Percentiles rank a stretch among this genome's conserved stretches.
Evolutionary conservation across 2,888 invertebrate genomes (phyloP).

Genomic region (Hirtodrosophila duncani): DNA sequence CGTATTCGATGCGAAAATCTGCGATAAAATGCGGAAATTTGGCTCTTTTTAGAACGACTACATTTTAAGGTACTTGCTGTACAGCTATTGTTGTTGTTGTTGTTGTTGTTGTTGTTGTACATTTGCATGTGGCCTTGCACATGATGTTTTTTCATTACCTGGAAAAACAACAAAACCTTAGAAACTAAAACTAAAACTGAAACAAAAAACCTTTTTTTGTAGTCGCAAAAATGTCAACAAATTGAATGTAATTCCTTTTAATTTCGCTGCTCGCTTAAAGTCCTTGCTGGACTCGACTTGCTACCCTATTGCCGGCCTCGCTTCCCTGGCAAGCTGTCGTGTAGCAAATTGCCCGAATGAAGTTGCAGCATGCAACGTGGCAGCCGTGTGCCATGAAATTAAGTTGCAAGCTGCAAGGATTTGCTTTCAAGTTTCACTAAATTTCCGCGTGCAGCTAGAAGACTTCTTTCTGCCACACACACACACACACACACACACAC

Average conservation of each 20-base stretch:
- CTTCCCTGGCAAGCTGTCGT: constrained; percentile 50
- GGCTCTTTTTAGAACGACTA: constrained; percentile 20
- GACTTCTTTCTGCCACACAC: constrained; percentile 21
- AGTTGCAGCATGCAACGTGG: constrained; percentile 54
- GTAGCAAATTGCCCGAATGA: constrained; percentile 67
- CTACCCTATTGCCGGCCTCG: not conserved
- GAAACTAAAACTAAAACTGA: constrained; percentile 9
- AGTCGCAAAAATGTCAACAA: constrained; percentile 58
- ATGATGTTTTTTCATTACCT: constrained; percentile 60
- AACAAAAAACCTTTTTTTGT: constrained; percentile 24
- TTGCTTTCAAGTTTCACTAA: constrained; percentile 67
- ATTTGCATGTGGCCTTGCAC: constrained; percentile 57
- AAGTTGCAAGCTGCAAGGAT: constrained; percentile 68
- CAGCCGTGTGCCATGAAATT: constrained; percentile 64
- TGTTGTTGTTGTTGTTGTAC: constrained; percentile 23
- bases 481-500: constrained; percentile 6
- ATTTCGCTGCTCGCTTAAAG: constrained; percentile 45
- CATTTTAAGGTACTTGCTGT: constrained; percentile 40
- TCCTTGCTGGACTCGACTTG: constrained; percentile 28
- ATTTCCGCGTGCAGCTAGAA: too few relatives aligned
- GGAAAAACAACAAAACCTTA: constrained; percentile 26
- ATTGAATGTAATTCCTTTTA: constrained; percentile 68
- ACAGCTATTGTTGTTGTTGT: constrained; percentile 34
- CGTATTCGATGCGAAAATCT: constrained; percentile 62
- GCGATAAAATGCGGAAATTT: constrained; percentile 45